phyloP scores from a whole-genome alignment of 2,113 vertebrate species.

The Paramormyrops kingsleyae region DNA sequence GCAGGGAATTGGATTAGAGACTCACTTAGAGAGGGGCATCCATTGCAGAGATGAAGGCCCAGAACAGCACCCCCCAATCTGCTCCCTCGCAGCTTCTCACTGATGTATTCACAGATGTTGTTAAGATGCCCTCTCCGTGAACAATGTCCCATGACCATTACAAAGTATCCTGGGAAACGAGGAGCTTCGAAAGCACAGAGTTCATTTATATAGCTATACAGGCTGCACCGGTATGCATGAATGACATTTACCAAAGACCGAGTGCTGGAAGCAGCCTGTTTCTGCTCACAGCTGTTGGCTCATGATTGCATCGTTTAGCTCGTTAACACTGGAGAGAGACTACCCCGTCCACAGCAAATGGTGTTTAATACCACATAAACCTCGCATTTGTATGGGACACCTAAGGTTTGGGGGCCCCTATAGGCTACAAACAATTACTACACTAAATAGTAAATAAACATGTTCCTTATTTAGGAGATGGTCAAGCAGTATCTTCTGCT shows the following conservation, averaged over 20 bases:
- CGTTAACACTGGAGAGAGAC: background rate
- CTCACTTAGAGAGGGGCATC: background rate
- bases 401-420: background rate
- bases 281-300: background rate
- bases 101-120: constrained; percentile 2
- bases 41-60: background rate
- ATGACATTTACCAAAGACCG: background rate
- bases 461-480: background rate
- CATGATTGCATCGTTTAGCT: background rate
- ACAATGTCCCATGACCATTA: background rate
- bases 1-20: constrained; percentile 12
- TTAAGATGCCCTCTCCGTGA: background rate
- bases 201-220: background rate
- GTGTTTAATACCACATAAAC: background rate
- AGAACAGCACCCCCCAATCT: background rate
- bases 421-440: background rate
- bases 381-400: background rate
- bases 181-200: background rate
- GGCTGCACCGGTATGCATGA: background rate
- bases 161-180: background rate
- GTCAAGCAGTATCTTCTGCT: background rate
- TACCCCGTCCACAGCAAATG: background rate
- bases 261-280: background rate
- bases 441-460: background rate
- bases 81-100: background rate